Percentiles rank a stretch among this genome's conserved stretches.
Conservation (phyloP, 2,888 invertebrate species). For the Cremastobaeus sp. region DNA sequence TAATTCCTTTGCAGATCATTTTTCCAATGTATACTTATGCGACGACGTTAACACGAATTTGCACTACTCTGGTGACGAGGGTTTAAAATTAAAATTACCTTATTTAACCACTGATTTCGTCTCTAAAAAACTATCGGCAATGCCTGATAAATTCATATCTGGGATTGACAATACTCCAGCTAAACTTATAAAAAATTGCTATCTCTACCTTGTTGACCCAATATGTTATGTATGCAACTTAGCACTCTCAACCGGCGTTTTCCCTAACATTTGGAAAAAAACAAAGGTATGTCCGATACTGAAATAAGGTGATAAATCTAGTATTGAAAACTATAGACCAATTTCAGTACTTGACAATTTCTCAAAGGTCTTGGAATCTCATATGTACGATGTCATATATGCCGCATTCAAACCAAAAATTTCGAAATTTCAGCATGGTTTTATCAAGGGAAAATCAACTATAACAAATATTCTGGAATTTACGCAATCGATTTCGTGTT, state of each 20-base stretch:
- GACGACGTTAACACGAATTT: no score
- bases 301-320: not conserved
- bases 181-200: not conserved
- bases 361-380: not conserved
- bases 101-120: not conserved
- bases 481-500: not conserved
- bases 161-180: not conserved
- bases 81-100: not conserved
- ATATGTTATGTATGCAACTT: not conserved
- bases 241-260: not conserved
- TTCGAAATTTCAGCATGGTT: not conserved
- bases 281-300: not conserved
- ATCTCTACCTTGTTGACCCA: not conserved
- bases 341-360: slow-evolving; percentile 1
- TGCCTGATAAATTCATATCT: slow-evolving; percentile 2
- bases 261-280: not conserved
- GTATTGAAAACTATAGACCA: slow-evolving; percentile 4
- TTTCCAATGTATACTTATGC: no score
- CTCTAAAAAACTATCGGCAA: not conserved
- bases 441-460: not conserved
- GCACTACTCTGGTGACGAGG: no score
- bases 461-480: not conserved
- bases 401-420: not conserved
- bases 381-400: not conserved
- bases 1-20: no score